Percentiles rank a stretch among this genome's conserved stretches.
Evolutionary conservation across 1,140 invertebrate species (phyloP).

Genomic region (Bursaphelenchus mucronatus): DNA sequence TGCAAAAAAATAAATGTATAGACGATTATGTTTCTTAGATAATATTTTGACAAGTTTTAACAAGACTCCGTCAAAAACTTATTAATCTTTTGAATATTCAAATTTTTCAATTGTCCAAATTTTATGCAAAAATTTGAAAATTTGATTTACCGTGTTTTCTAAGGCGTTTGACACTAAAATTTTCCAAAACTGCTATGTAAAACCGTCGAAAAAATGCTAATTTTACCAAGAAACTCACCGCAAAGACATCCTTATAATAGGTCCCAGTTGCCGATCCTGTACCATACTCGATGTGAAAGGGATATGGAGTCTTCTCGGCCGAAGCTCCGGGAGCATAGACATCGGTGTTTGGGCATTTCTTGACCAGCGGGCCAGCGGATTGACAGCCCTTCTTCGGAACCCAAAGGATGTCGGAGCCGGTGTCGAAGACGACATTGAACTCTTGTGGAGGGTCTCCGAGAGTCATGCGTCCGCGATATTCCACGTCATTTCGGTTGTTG

Average conservation of each 20-base stretch:
- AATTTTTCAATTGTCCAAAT: too few species aligned
- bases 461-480: conserved; percentile 28
- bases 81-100: too few species aligned
- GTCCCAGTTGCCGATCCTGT: conserved; percentile 3
- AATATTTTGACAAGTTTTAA: too few species aligned
- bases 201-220: too few species aligned
- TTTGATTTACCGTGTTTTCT: too few species aligned
- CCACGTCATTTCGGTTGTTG: conserved; percentile 17
- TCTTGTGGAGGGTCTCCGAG: conserved; percentile 31
- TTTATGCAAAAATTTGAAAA: too few species aligned
- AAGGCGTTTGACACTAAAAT: too few species aligned
- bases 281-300: neutral
- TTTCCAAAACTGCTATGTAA: too few species aligned
- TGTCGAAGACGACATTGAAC: conserved; percentile 36
- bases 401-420: conserved; percentile 27
- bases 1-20: too few species aligned
- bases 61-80: too few species aligned
- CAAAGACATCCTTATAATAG: conserved; percentile 5
- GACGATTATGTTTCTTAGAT: too few species aligned
- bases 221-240: neutral
- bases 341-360: conserved; percentile 7
- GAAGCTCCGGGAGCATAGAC: neutral
- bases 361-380: neutral
- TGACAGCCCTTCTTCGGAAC: neutral
- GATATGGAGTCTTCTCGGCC: neutral